Percentiles rank a stretch among this genome's conserved stretches.
Conservation (phyloP, 2,113 vertebrate species). For the Notarius lentiginosus region DNA sequence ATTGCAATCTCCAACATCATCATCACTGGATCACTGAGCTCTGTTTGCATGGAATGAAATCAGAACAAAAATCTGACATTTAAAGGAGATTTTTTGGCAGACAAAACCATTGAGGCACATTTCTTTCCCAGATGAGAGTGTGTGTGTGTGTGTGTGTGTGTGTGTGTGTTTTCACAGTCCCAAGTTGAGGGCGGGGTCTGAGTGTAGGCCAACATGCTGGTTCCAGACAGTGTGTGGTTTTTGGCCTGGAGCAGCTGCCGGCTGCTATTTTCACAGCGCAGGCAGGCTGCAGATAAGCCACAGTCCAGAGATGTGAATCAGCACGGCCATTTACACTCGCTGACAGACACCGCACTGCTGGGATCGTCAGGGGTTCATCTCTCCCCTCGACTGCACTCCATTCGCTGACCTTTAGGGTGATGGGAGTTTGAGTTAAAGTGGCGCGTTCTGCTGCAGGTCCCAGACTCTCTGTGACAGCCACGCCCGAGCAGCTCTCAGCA, state of each 20-base stretch:
- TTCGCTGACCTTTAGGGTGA: conserved; percentile 48
- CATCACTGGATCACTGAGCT: not conserved
- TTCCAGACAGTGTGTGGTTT: conserved; percentile 33
- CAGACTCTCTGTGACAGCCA: conserved; percentile 40
- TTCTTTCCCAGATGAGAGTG: too few relatives aligned
- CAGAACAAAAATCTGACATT: not conserved
- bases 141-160: conserved; percentile 64
- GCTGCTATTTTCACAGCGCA: conserved; percentile 68
- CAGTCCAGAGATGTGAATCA: conserved; percentile 70
- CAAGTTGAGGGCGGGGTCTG: not conserved
- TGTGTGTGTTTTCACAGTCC: conserved; percentile 8
- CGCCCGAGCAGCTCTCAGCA: conserved; percentile 59
- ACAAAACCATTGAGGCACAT: not conserved
- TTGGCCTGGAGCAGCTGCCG: conserved; percentile 69
- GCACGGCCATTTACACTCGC: conserved; percentile 67
- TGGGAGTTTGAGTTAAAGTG: conserved; percentile 44
- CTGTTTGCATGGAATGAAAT: not conserved
- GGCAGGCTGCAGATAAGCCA: conserved; percentile 62
- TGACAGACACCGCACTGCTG: conserved; percentile 52
- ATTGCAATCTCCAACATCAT: not conserved
- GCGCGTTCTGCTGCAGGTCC: conserved; percentile 24
- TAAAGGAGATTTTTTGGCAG: not conserved
- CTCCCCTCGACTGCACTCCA: not conserved
- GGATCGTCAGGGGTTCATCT: conserved; percentile 19
- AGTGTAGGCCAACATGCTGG: not conserved